Percentiles rank a stretch among this genome's conserved stretches.
These are phyloP conservation scores for Sphecodes monilicornis DNA, from an alignment of 2,888 invertebrate genomes.

Conservation along the genomic window DNA sequence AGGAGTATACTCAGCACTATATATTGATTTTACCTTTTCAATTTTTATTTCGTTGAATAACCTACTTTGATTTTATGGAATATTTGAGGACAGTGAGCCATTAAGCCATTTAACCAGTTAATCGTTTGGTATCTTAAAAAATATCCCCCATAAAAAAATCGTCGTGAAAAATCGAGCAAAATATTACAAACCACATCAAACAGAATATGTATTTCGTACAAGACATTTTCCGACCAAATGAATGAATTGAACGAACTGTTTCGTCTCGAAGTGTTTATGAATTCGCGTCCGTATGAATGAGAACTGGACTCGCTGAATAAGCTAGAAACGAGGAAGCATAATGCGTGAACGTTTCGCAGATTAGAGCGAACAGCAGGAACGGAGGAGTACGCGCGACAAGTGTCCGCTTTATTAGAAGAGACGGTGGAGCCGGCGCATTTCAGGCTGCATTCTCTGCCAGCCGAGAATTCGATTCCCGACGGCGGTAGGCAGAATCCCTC, in stretches of 20 bases:
- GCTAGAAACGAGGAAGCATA: not conserved
- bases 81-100: no score
- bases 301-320: not conserved
- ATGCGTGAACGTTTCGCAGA: conserved; percentile 49
- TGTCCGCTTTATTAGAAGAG: conserved; percentile 74
- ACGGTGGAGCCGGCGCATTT: conserved; percentile 77
- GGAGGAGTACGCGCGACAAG: conserved; percentile 73
- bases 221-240: no score
- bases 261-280: not conserved
- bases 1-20: no score
- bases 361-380: conserved; percentile 73
- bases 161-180: no score
- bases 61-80: no score
- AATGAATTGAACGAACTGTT: not conserved
- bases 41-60: no score
- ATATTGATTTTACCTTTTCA: no score
- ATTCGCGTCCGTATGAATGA: not conserved
- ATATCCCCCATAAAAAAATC: no score
- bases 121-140: no score
- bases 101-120: no score
- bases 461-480: conserved; percentile 72
- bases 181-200: no score
- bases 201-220: no score
- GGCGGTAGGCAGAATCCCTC: conserved; percentile 58
- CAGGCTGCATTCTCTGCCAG: conserved; percentile 67